phyloP scores from a whole-genome alignment of 2,888 invertebrate species.

The Agriopis aurantiaria region DNA sequence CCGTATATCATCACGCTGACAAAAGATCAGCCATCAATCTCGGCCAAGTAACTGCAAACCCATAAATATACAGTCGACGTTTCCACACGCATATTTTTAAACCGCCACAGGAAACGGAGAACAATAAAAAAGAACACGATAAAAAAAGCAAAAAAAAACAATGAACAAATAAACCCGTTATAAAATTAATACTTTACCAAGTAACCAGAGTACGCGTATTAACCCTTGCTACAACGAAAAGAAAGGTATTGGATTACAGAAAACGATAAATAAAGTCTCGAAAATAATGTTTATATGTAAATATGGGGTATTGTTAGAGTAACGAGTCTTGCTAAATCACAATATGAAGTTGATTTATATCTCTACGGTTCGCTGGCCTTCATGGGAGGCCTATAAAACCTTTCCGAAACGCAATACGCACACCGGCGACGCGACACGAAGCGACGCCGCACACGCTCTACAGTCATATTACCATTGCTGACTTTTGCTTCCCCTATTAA shows the following conservation, averaged over 20 bases:
- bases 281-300: slow-evolving; percentile 86
- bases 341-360: slow-evolving; percentile 86
- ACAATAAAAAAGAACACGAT: slow-evolving; percentile 51
- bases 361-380: slow-evolving; percentile 82
- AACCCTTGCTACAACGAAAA: slow-evolving; percentile 57
- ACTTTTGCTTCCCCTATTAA: slow-evolving; percentile 21
- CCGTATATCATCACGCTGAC: slow-evolving; percentile 8
- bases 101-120: slow-evolving; percentile 49
- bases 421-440: slow-evolving; percentile 19
- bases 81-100: slow-evolving; percentile 45
- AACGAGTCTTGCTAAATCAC: slow-evolving; percentile 89
- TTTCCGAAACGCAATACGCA: slow-evolving; percentile 51
- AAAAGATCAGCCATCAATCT: slow-evolving; percentile 36
- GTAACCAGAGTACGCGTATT: slow-evolving; percentile 65
- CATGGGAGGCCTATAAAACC: slow-evolving; percentile 83
- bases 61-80: slow-evolving; percentile 40
- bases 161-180: slow-evolving; percentile 59
- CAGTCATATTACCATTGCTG: slow-evolving; percentile 2
- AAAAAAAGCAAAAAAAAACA: slow-evolving; percentile 36
- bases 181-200: slow-evolving; percentile 67
- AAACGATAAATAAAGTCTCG: slow-evolving; percentile 69
- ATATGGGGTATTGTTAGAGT: slow-evolving; percentile 87
- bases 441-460: slow-evolving; percentile 11
- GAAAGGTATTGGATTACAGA: slow-evolving; percentile 69
- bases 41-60: slow-evolving; percentile 27